Evolutionary conservation across 2,797 vertebrate species (phyloP).

Genomic region (Acomys russatus): DNA sequence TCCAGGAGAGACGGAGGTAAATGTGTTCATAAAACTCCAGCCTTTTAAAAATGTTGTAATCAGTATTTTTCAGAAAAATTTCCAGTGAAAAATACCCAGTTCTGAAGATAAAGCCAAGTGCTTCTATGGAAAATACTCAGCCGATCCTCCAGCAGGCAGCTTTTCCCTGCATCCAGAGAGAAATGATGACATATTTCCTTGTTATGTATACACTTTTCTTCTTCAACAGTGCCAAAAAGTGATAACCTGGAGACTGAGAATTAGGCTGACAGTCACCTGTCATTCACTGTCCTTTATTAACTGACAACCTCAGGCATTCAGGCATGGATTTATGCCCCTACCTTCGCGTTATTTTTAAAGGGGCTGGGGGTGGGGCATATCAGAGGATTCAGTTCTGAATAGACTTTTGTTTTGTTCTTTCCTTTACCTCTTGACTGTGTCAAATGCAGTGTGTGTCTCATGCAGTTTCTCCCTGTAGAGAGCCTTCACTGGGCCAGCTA

Average conservation of each 20-base stretch:
- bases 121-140: constrained; percentile 71
- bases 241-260: constrained; percentile 88
- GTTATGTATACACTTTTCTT: constrained; percentile 76
- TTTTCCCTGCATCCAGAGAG: constrained; percentile 67
- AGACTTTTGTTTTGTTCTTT: constrained; percentile 97
- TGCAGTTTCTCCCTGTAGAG: constrained; percentile 91
- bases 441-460: constrained; percentile 93
- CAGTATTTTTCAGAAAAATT: constrained; percentile 82
- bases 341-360: constrained; percentile 91
- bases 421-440: constrained; percentile 95
- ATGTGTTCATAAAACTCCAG: constrained; percentile 52
- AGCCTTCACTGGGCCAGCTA: constrained; percentile 90
- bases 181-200: constrained; percentile 76
- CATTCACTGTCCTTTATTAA: constrained; percentile 92
- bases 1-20: constrained; percentile 33
- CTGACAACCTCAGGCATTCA: constrained; percentile 91
- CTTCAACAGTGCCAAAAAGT: constrained; percentile 87
- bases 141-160: constrained; percentile 44
- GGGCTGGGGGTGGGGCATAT: constrained; percentile 91
- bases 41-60: constrained; percentile 31
- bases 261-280: constrained; percentile 93
- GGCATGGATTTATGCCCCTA: constrained; percentile 88
- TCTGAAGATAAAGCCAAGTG: constrained; percentile 66
- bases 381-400: constrained; percentile 93
- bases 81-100: constrained; percentile 59